Base-by-base conservation (phyloP, 1,140 invertebrate genomes). In the Rhagoletis zephyria region DNA sequence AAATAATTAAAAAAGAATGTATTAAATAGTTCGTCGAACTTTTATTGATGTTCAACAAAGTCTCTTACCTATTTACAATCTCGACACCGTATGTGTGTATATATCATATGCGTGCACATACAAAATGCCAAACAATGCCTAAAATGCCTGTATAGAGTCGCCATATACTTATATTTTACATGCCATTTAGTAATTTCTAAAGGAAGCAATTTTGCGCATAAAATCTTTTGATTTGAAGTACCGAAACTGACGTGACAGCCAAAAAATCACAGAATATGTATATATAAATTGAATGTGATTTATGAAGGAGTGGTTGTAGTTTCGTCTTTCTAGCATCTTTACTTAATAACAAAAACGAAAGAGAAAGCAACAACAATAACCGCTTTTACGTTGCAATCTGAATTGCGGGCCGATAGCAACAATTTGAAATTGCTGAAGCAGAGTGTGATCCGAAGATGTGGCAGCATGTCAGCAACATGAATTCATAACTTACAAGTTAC, bases 401-500 rank as follows among this genome's bases (percentile, higher is more conserved):
- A 77, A 70, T 70, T 70, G 65, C 42, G 30, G 40, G 45, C 45
- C 48, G 70, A 77, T 77, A 51, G 70, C 70, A 77, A 48, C 70
- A 77, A 77, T 77, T 51, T 51, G 42, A 51, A 77, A 48, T 77
- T 77, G 70, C n/a, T 45, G n/a, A 9, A 77, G 70, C 45, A 51
- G 45, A 77, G 45, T 48, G 70, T 12, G 40, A 12, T 14, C n/a
- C 9, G 9, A n/a, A 56, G 48, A 74, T 74, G 67, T 14, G 67
- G 42, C 67, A 74, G 64, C 42, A 74, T 48, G 67, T 74, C 67
- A 74, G 67, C 42, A 74, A 74, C 67, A 48, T 45, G 67, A 74
- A 74, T 74, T 74, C 67, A 74, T 74, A 74, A 74, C 67, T 45
- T 45, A 74, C 67, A 74, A 74, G 40, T 16, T 74, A 12, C 40